Percentiles rank a stretch among this genome's conserved stretches.
Evolutionary conservation across 2,797 vertebrate species (phyloP).

Genomic region (Gymnopithys bicolor): DNA sequence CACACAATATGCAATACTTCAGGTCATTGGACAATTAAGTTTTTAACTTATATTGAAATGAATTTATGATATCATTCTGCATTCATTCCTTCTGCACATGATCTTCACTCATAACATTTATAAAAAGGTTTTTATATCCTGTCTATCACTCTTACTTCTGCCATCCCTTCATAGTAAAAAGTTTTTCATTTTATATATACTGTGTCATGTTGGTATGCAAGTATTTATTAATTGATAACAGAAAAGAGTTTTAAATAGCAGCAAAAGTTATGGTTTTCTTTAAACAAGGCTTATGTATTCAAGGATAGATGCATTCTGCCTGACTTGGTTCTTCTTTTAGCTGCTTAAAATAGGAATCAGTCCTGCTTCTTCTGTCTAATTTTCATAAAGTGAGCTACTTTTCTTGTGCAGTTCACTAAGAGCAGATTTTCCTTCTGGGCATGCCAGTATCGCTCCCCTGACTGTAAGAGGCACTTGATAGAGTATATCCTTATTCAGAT

Average conservation of each 20-base stretch:
- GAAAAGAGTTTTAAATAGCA: neutral
- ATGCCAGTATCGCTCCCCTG: neutral
- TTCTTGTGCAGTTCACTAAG: neutral
- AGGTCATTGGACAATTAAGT: neutral
- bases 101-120: neutral
- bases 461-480: neutral
- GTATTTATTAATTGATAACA: neutral
- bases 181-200: neutral
- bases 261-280: neutral
- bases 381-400: neutral
- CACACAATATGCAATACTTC: neutral
- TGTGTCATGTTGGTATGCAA: neutral
- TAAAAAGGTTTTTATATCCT: neutral
- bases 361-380: neutral
- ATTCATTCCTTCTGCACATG: neutral
- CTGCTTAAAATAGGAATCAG: neutral
- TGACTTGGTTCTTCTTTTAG: neutral
- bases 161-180: neutral
- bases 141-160: neutral
- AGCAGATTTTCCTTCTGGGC: neutral
- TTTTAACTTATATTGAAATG: neutral
- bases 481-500: neutral
- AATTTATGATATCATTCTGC: neutral
- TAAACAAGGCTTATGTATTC: neutral
- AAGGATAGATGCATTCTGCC: neutral